Percentiles rank a stretch among this genome's conserved stretches.
phyloP scores from a whole-genome alignment of 1,140 invertebrate species.

The Holotrichia oblita region DNA sequence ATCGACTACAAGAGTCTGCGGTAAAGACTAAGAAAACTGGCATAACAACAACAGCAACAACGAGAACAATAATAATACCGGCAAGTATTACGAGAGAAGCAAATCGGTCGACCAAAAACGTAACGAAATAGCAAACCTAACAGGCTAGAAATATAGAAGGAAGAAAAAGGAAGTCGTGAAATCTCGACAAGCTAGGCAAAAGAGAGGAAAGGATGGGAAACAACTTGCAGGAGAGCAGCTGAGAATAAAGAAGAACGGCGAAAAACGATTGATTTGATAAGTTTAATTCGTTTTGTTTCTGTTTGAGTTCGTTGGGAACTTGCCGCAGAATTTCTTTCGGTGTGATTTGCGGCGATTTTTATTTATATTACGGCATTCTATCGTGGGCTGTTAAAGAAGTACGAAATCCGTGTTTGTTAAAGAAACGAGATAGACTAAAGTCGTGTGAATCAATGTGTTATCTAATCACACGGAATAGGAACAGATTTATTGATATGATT shows the following conservation, averaged over 20 bases:
- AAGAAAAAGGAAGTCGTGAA: not conserved
- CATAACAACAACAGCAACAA: not conserved
- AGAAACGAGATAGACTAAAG: conserved; percentile 4
- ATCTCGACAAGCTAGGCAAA: not conserved
- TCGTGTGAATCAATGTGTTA: not conserved
- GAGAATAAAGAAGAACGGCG: conserved; percentile 1
- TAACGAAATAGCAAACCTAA: not conserved
- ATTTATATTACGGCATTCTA: conserved; percentile 23
- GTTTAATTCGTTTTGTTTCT: conserved; percentile 28
- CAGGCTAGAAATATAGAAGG: not conserved
- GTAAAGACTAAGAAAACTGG: not conserved
- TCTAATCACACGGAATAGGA: not conserved
- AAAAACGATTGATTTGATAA: conserved; percentile 35
- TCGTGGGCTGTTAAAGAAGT: not conserved
- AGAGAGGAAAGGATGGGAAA: not conserved
- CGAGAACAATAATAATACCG: not conserved
- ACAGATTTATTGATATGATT: not conserved
- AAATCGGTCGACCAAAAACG: not conserved
- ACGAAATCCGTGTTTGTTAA: not conserved
- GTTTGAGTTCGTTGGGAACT: conserved; percentile 21
- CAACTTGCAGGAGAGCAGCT: not conserved
- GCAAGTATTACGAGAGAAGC: not conserved
- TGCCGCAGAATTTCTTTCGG: not conserved
- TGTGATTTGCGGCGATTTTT: conserved; percentile 16
- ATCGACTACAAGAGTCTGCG: not conserved